Percentiles rank a stretch among this genome's conserved stretches.
phyloP scores from a whole-genome alignment of 2,113 vertebrate species.

The Malurus alboscapulatus region DNA sequence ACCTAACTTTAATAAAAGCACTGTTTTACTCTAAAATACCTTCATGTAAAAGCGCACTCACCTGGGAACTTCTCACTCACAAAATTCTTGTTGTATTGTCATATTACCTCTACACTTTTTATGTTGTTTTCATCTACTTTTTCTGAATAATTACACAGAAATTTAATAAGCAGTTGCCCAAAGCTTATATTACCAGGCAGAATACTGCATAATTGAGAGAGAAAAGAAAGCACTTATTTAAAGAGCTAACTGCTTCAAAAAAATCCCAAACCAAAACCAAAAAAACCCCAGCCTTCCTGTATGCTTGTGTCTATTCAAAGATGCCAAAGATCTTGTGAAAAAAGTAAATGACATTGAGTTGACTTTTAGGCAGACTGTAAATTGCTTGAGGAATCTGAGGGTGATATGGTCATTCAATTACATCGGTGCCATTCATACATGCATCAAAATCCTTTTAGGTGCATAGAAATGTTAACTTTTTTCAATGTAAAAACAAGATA shows the following conservation, averaged over 20 bases:
- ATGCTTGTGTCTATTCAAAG: background rate
- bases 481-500: background rate
- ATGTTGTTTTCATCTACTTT: background rate
- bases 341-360: background rate
- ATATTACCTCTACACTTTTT: background rate
- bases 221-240: background rate
- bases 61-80: background rate
- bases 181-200: background rate
- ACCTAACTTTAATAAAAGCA: background rate
- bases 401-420: background rate
- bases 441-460: background rate
- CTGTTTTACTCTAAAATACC: background rate
- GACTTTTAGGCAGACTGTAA: background rate
- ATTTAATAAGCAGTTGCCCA: background rate
- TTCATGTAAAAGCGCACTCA: background rate
- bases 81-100: background rate
- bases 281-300: accelerated
- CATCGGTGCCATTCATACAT: background rate
- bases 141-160: background rate
- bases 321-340: background rate
- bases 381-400: accelerated
- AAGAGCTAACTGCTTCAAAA: background rate
- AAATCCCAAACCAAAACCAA: accelerated
- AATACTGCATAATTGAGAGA: background rate
- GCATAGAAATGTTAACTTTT: background rate